phyloP scores from a whole-genome alignment of 2,113 vertebrate species.

The Tychaedon coryphoeus region DNA sequence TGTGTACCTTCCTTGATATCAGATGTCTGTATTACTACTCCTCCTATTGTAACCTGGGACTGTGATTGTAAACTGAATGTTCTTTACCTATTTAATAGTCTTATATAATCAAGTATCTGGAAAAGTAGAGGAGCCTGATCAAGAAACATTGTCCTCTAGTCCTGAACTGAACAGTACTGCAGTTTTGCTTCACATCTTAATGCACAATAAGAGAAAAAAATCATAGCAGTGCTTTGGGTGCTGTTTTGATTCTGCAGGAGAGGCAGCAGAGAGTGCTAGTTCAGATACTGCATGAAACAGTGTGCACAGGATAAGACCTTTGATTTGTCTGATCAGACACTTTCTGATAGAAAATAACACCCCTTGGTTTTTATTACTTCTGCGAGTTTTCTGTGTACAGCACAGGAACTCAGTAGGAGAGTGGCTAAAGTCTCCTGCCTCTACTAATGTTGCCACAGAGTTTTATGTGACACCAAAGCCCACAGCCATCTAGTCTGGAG shows the following conservation, averaged over 20 bases:
- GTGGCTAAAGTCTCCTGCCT: neutral
- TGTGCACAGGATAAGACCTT: neutral
- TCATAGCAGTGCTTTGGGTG: neutral
- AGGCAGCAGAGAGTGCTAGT: neutral
- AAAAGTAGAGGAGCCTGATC: neutral
- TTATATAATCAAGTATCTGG: slow-evolving; percentile 14
- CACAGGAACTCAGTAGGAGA: neutral
- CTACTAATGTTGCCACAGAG: neutral
- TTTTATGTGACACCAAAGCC: neutral
- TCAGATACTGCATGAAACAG: neutral
- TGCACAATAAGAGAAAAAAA: neutral
- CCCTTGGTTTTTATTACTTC: neutral
- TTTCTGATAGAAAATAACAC: neutral
- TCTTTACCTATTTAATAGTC: slow-evolving; percentile 36
- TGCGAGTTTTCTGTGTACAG: neutral
- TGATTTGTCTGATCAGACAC: neutral
- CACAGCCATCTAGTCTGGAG: neutral
- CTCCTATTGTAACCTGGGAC: slow-evolving; percentile 23
- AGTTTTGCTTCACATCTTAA: neutral
- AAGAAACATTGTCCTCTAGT: neutral
- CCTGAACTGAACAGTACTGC: neutral
- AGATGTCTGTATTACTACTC: slow-evolving; percentile 36
- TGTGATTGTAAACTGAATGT: slow-evolving; percentile 34
- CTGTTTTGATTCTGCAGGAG: neutral
- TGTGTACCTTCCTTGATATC: slow-evolving; percentile 12